These are phyloP conservation scores for Pipistrellus nathusii DNA, from an alignment of 2,797 vertebrate genomes.

Conservation along the genomic window DNA sequence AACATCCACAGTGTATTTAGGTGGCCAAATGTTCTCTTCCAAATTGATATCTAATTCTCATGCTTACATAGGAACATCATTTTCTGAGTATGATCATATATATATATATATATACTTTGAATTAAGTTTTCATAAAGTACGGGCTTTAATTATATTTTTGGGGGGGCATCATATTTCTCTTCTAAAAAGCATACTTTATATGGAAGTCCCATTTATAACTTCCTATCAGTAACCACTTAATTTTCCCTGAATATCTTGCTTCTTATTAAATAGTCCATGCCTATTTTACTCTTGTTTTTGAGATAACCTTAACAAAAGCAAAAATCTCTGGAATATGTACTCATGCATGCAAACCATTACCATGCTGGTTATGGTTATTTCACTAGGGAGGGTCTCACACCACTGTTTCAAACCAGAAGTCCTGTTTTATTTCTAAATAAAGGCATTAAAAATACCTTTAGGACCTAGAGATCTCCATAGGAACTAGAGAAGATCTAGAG, in stretches of 20 bases:
- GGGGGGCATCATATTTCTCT: constrained; percentile 6
- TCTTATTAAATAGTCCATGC: background rate
- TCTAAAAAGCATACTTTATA: constrained; percentile 26
- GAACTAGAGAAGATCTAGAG: background rate
- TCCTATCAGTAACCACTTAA: background rate
- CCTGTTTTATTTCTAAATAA: background rate
- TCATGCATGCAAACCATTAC: background rate
- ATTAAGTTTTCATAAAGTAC: background rate
- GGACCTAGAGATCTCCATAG: too few species aligned
- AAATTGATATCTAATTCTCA: background rate
- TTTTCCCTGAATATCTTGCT: background rate
- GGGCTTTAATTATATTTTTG: background rate
- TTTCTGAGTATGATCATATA: background rate
- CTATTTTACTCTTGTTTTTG: background rate
- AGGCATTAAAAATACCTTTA: too few species aligned
- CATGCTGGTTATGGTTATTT: background rate
- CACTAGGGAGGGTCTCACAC: background rate
- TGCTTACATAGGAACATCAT: background rate
- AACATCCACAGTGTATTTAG: background rate
- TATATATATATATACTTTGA: background rate
- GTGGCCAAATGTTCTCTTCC: background rate
- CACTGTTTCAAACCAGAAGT: background rate
- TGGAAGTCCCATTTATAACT: background rate
- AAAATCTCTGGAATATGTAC: background rate
- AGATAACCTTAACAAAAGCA: constrained; percentile 35